phyloP scores from a whole-genome alignment of 1,140 invertebrate genomes.

The Linepithema humile region DNA sequence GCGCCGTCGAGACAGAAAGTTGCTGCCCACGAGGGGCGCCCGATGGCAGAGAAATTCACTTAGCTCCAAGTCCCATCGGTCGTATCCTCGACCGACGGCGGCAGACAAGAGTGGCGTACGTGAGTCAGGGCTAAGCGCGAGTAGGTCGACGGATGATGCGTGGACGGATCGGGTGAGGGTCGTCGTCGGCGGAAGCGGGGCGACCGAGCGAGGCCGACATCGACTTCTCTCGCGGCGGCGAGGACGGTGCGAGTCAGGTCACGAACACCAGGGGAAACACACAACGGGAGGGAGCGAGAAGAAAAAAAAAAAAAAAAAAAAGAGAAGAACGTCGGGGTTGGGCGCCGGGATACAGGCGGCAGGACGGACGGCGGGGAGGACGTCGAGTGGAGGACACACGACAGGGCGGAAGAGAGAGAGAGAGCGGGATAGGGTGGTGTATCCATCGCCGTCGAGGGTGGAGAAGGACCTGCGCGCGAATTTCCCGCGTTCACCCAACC shows the following conservation, averaged over 20 bases:
- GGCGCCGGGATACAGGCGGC: slow-evolving; percentile 9
- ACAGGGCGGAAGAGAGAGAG: slow-evolving; percentile 30
- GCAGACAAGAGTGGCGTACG: not conserved
- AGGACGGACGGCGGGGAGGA: not conserved
- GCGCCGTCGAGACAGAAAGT: slow-evolving; percentile 3
- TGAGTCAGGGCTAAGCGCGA: slow-evolving; percentile 12
- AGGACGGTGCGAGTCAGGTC: slow-evolving; percentile 29
- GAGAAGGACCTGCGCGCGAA: slow-evolving; percentile 84
- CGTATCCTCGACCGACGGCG: not conserved
- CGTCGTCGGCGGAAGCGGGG: slow-evolving; percentile 25
- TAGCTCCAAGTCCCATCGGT: not conserved
- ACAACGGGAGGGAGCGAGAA: not conserved
- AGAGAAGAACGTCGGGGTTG: not conserved
- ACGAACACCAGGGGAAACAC: slow-evolving; percentile 24
- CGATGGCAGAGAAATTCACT: slow-evolving; percentile 26
- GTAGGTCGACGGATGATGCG: slow-evolving; percentile 29
- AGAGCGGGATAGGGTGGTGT: slow-evolving; percentile 43
- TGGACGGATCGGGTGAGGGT: slow-evolving; percentile 60
- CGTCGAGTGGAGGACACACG: slow-evolving; percentile 13
- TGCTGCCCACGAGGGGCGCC: not conserved
- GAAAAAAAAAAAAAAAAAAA: not conserved
- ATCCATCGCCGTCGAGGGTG: slow-evolving; percentile 61
- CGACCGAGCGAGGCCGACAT: slow-evolving; percentile 35
- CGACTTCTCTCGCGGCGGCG: slow-evolving; percentile 34
- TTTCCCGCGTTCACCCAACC: slow-evolving; percentile 84